Percentiles rank a stretch among this genome's conserved stretches.
These are phyloP conservation scores for Lophochroa leadbeateri DNA, from an alignment of 2,113 vertebrate genomes.

Conservation along the genomic window DNA sequence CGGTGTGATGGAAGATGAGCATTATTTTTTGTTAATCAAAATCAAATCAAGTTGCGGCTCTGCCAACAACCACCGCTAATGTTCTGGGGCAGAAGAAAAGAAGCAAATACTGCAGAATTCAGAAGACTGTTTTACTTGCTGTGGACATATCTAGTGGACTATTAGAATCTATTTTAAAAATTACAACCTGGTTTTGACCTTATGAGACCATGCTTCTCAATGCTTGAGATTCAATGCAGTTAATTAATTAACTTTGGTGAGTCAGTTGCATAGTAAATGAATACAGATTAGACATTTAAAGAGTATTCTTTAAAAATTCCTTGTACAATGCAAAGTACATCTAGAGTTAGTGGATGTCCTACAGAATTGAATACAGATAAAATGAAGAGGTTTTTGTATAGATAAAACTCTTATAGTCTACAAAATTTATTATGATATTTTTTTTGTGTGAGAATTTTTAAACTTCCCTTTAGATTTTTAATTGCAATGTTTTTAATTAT, in stretches of 20 bases:
- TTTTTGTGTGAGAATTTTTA: not conserved
- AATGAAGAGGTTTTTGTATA: not conserved
- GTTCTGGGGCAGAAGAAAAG: not conserved
- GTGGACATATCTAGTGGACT: not conserved
- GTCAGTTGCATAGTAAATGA: not conserved
- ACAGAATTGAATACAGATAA: not conserved
- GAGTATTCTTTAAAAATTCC: not conserved
- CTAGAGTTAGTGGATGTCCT: not conserved
- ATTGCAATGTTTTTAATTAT: not conserved
- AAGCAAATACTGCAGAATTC: not conserved
- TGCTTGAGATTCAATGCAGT: not conserved
- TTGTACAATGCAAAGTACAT: not conserved
- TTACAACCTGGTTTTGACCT: not conserved
- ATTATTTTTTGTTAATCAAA: not conserved
- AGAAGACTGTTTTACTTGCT: not conserved
- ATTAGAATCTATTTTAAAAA: not conserved
- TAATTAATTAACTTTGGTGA: constrained; percentile 45
- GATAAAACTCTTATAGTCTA: not conserved
- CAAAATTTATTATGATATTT: not conserved
- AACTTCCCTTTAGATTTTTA: not conserved
- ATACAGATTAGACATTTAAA: constrained; percentile 20
- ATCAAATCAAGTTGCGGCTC: not conserved
- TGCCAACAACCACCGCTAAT: not conserved
- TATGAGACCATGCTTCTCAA: not conserved
- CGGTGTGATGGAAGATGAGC: not conserved